phyloP scores from a whole-genome alignment of 2,888 invertebrate species.

The Laspeyria flexula region DNA sequence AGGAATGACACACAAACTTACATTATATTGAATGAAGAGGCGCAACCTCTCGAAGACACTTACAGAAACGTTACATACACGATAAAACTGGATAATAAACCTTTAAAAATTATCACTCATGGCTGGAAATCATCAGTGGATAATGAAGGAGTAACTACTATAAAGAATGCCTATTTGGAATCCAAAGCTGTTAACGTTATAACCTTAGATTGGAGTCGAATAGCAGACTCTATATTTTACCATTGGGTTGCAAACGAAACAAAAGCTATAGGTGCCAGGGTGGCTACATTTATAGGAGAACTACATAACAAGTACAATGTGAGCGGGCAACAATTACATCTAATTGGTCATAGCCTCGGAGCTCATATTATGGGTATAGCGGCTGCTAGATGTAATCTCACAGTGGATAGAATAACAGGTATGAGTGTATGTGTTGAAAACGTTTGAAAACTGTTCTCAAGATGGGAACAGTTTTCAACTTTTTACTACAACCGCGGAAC shows the following conservation, averaged over 20 bases:
- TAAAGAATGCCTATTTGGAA: slow-evolving; percentile 74
- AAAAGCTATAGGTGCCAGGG: slow-evolving; percentile 45
- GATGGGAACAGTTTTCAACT: no score
- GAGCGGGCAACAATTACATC: slow-evolving; percentile 54
- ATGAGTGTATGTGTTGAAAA: no score
- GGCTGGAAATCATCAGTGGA: slow-evolving; percentile 78
- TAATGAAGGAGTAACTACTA: slow-evolving; percentile 56
- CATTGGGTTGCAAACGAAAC: slow-evolving; percentile 60
- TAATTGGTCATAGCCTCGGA: slow-evolving; percentile 69
- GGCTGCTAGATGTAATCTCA: slow-evolving; percentile 44
- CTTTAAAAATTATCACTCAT: slow-evolving; percentile 81
- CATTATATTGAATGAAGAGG: slow-evolving; percentile 47
- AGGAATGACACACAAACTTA: slow-evolving; percentile 51
- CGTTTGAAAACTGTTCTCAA: no score
- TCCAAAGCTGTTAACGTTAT: slow-evolving; percentile 70
- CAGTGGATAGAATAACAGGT: slow-evolving; percentile 60
- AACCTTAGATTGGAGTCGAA: slow-evolving; percentile 69
- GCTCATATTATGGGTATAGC: slow-evolving; percentile 70
- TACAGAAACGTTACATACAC: slow-evolving; percentile 12
- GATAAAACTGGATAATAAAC: slow-evolving; percentile 34
- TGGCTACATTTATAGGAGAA: slow-evolving; percentile 54
- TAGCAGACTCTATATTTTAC: slow-evolving; percentile 59
- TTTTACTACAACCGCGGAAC: no score
- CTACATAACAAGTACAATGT: slow-evolving; percentile 49
- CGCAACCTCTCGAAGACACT: slow-evolving; percentile 26